Evolutionary conservation across 2,888 invertebrate species (phyloP), one percentile per base, ranked within the genome.

Genomic region (Rhogogaster chlorosoma): DNA sequence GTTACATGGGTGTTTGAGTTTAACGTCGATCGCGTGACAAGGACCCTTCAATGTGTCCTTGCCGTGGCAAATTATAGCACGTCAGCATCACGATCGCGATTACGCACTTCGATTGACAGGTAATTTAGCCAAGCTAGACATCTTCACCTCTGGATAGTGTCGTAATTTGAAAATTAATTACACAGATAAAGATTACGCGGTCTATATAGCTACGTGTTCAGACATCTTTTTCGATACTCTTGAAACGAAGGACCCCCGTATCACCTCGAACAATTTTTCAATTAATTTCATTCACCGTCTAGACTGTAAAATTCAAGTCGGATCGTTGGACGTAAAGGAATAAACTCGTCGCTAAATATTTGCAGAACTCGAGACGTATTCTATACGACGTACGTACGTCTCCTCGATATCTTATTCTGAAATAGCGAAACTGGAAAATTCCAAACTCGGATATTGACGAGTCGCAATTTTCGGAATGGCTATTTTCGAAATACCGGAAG

Each of bases 21-120:
- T 36, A 61, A 80, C 78, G 36, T n/a, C 6, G 12, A 22, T 80
- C 57, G 80, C 80, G 80, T 80, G 80, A 26, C 61, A 10, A 61
- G 10, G 9, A 61, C 22, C 32, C 80, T 49, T 61, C 80, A 12
- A 49, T 7, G 36, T 38, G 80, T 61, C 80, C 61, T 61, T 38
- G 22, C 80, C 32, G 26, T n/a, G 38, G 36, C 80, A 61, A 38
- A 61, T 45, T 45, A 45, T 36, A 12, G 71, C 18, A 26, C 32
- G 32, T 15, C 67, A 67, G 32, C 22, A 67, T 10, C 32, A 67
- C 6, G 67, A 67, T 18, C 32, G n/a, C 61, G 36, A 80, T 80
- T 61, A 26, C 26, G 61, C 15, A 26, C 61, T 80, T 61, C 22
- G 57, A 61, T 61, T 61, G 80, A 49, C 80, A 80, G 61, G 38